These are phyloP conservation scores for Nasonia giraulti DNA, from an alignment of 1,140 invertebrate species.

Conservation along the genomic window DNA sequence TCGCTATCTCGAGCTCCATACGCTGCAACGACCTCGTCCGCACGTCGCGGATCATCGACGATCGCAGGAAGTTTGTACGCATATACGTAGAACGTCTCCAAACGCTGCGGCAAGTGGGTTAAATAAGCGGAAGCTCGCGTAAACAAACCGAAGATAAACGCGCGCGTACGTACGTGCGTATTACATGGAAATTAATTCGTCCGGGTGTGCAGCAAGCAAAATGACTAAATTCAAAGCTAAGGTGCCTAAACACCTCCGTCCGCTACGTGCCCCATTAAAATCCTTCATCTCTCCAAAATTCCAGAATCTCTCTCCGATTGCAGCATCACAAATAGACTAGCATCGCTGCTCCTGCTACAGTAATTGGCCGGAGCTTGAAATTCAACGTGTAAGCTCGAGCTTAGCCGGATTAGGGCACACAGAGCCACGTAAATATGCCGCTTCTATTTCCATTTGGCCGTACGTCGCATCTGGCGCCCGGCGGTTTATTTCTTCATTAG, in stretches of 20 bases:
- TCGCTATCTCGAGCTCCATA: too few relatives aligned
- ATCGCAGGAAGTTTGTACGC: too few relatives aligned
- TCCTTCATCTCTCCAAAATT: neutral
- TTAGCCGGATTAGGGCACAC: neutral
- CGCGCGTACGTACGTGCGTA: too few relatives aligned
- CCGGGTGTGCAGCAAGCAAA: neutral
- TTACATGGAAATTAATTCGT: neutral
- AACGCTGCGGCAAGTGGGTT: too few relatives aligned
- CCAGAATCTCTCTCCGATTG: neutral
- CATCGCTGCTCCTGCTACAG: neutral
- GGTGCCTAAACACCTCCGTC: neutral
- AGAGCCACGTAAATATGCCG: neutral
- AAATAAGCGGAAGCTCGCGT: too few relatives aligned
- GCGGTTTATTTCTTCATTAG: neutral
- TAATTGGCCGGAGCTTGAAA: slow-evolving; percentile 6
- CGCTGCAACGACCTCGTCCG: neutral
- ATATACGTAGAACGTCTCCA: too few relatives aligned
- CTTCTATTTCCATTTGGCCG: neutral
- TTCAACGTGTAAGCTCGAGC: neutral
- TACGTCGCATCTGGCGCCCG: neutral
- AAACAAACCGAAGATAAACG: too few relatives aligned
- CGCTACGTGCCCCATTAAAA: neutral
- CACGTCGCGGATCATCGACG: too few relatives aligned
- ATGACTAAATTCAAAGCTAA: neutral
- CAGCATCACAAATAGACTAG: neutral